Evolutionary conservation across 2,888 invertebrate species (phyloP), one percentile per base, ranked within the genome.

Genomic region (Choristoneura rosaceana): DNA sequence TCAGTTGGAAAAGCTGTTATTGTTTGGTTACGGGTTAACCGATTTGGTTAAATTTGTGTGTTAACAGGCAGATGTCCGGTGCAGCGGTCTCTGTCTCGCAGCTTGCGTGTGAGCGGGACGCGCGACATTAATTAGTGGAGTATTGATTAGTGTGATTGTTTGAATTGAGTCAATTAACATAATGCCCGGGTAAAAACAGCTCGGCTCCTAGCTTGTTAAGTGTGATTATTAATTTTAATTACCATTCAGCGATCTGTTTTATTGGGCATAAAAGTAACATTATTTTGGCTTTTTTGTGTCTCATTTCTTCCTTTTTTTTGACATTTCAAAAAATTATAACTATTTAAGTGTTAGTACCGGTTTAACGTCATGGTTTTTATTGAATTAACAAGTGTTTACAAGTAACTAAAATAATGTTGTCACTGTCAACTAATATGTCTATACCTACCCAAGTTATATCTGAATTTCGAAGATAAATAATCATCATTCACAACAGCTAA

Each of bases 11-110:
- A 90, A 93, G 92, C 92, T 93, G 93, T 93, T 93, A 93, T 94
- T 94, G 93, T 94, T 94, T 92, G 92, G 91, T 90, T 91, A 90
- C 86, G 88, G 93, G 93, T 93, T 93, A 93, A 94, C 93, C 93
- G 91, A 92, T 93, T 93, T 93, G 92, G 93, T 93, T 92, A 92
- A 91, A 91, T 92, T 93, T 89, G 92, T 92, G 90, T 90, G 90
- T 89, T 90, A 91, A 91, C 89, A 89, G 88, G 88, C 90, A 91
- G 89, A 91, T 90, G 91, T 87, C 89, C 88, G 87, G 84, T 83
- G 80, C 76, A 81, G 78, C 79, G 84, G 85, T 84, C 87, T 86
- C 87, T 77, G 79, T 88, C 88, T 74, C 74, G 74, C 82, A 69
- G 77, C 74, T 74, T 73, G 73, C 70, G 78, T 77, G 71, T 61